Conservation (phyloP, 1,140 invertebrate species). For the Lucilia sericata region DNA sequence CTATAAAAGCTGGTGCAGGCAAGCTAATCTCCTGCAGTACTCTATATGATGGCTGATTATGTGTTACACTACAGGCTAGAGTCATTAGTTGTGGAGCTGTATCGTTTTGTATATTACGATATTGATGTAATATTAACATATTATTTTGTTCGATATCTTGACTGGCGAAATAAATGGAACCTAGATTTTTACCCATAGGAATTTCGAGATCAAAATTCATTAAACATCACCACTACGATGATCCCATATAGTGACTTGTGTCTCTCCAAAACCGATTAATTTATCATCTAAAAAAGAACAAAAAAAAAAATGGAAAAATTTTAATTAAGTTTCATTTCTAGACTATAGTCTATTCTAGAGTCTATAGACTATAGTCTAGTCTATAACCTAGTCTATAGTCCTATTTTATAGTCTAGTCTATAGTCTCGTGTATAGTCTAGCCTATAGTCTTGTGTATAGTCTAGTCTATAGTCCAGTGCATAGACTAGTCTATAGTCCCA, state of each 20-base stretch:
- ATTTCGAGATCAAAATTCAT: constrained; percentile 64
- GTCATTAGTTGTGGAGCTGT: constrained; percentile 52
- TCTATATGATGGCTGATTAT: constrained; percentile 57
- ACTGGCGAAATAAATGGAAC: constrained; percentile 59
- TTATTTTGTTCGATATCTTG: constrained; percentile 60
- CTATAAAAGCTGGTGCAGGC: constrained; percentile 55
- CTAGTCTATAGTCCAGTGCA: too few relatives aligned
- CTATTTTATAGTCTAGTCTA: too few relatives aligned
- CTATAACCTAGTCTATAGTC: too few relatives aligned
- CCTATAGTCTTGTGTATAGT: too few relatives aligned
- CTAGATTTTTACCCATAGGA: constrained; percentile 55
- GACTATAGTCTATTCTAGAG: too few relatives aligned
- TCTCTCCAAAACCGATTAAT: constrained; percentile 59
- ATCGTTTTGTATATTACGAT: constrained; percentile 43
- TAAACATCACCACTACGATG: constrained; percentile 64
- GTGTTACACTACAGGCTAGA: constrained; percentile 61
- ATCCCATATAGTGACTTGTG: constrained; percentile 63
- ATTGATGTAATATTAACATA: constrained; percentile 57
- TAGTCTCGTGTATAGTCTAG: too few relatives aligned
- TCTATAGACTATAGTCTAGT: too few relatives aligned
- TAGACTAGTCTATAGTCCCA: too few relatives aligned
- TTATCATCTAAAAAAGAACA: constrained; percentile 54
- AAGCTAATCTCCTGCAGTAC: constrained; percentile 55
- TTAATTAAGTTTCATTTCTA: too few relatives aligned
- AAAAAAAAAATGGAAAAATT: too few relatives aligned